Evolutionary conservation across 2,888 invertebrate species (phyloP).

Genomic region (Hirtodrosophila cameraria): DNA sequence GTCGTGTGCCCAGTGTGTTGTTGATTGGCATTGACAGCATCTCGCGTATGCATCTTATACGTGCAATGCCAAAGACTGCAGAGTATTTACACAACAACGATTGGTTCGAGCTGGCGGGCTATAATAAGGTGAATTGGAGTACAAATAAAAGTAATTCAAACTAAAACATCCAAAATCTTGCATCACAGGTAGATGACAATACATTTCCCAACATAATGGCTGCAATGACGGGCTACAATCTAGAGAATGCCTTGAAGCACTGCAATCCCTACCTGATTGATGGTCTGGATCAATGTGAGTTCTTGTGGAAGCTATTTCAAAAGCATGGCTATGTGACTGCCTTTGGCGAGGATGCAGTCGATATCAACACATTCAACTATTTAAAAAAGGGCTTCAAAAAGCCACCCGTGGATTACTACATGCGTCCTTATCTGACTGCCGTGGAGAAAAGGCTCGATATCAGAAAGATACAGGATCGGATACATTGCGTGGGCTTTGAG

Average conservation of each 20-base stretch:
- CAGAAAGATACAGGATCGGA: slow-evolving; percentile 85
- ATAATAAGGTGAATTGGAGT: slow-evolving; percentile 86
- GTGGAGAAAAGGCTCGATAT: slow-evolving; percentile 86
- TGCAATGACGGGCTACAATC: slow-evolving; percentile 88
- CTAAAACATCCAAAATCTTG: no score
- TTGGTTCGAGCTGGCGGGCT: slow-evolving; percentile 90
- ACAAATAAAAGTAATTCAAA: no score
- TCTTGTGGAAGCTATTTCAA: slow-evolving; percentile 91
- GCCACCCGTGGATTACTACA: slow-evolving; percentile 92
- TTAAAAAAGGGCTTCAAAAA: slow-evolving; percentile 89
- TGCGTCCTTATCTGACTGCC: slow-evolving; percentile 89
- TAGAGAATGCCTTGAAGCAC: slow-evolving; percentile 84
- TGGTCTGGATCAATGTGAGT: slow-evolving; percentile 88
- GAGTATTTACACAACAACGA: slow-evolving; percentile 88
- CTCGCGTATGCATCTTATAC: slow-evolving; percentile 90
- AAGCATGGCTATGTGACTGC: slow-evolving; percentile 90
- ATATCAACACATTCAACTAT: slow-evolving; percentile 89
- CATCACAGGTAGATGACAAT: slow-evolving; percentile 94
- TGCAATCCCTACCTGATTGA: slow-evolving; percentile 85
- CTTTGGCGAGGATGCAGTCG: slow-evolving; percentile 91
- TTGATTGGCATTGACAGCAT: slow-evolving; percentile 94
- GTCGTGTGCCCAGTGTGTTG: slow-evolving; percentile 87
- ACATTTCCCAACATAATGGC: slow-evolving; percentile 96
- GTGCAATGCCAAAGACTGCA: slow-evolving; percentile 90
- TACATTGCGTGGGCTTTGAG: slow-evolving; percentile 87